Evolutionary conservation across 2,797 vertebrate genomes (phyloP), one percentile per base, ranked within the genome.

Genomic region (Lepilemur septentrionalis): DNA sequence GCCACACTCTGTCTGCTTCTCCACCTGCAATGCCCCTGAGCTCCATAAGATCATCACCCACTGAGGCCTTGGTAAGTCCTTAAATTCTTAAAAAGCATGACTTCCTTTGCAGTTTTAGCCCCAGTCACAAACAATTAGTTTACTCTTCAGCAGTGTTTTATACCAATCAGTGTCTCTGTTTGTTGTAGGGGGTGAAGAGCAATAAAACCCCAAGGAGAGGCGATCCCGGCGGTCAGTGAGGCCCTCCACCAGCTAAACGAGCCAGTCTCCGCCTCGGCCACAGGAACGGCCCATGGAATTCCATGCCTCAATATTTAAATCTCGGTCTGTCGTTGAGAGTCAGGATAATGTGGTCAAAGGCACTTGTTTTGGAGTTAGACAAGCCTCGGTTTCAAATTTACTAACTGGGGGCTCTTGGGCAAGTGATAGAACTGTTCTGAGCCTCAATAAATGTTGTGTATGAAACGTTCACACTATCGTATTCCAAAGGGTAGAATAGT

Each of bases 281-380:
- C 76, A 55, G 73, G 81, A 43, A 50, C 13, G 48, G 55, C 55
- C 32, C 69, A 18, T 41, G 2, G 0, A 88, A 89, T 69, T 93
- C 95, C 79, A 90, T 55, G 67, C 87, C 78, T 96, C 46, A 46
- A 9, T 46, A 89, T 52, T 95, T 94, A 94, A 95, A 75, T 93
- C 73, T 80, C 83, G 80, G 15, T 50, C n/a, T 67, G 61, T 32
- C 79, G 43, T 82, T 43, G 78, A 89, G 82, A 92, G 35, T 55
- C 72, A 95, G 91, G 72, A 72, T 83, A 72, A 81, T 63, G 65
- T 90, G 38, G 69, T 85, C 70, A 93, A 86, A 78, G 57, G 50
- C 48, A 52, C 35, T 94, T 30, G 57, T 23, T 76, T 67, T 76
- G 69, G 79, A 91, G 41, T 80, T 46, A 75, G 89, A 84, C 23